Base-by-base conservation (phyloP, 2,113 vertebrate species). In the Hypocryptadius cinnamomeus region DNA sequence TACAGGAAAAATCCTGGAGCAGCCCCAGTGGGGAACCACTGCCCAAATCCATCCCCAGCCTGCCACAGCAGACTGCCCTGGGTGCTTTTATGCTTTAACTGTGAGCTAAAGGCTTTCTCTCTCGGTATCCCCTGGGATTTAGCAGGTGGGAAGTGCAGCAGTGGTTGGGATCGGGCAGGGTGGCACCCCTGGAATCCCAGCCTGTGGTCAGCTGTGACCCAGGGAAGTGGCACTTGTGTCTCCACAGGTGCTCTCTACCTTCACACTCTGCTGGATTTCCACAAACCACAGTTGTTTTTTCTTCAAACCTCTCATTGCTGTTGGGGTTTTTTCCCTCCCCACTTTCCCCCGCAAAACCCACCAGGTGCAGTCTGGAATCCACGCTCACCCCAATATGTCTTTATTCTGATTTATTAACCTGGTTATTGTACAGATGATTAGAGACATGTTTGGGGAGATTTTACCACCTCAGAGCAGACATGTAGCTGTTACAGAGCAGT, bases 381-480 rank as follows among this genome's bases (percentile, higher is more conserved):
- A 51, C 13, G 8, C 71, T 86, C 87, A 44, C 63, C 53, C 89
- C 85, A 89, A 79, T 30, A 47, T n/a, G 72, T 56, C 82, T 91
- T 90, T 73, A 89, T 96, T 94, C 89, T 87, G 48, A 68, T 96
- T 96, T 94, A 90, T 93, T 90, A n/a, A 48, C 11, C n/a, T 81
- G 83, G 81, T 95, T 95, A 77, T 94, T 79, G 87, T 68, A 85
- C 5, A 66, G 89, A 82, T 97, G 85, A 96, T 97, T 94, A 51
- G 93, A 96, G 97, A 94, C 96, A 89, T 79, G 68, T 85, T 84
- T 66, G 16, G 73, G 87, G 81, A 88, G 77, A n/a, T 90, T 85
- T 91, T 94, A 71, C 28, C 33, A 92, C 92, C 91, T 83, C 25
- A 6, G 82, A 92, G 77, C 86, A 96, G 91, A 96, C 73, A 35